Evolutionary conservation across 2,797 vertebrate species (phyloP).

Genomic region (Semotilus atromaculatus): DNA sequence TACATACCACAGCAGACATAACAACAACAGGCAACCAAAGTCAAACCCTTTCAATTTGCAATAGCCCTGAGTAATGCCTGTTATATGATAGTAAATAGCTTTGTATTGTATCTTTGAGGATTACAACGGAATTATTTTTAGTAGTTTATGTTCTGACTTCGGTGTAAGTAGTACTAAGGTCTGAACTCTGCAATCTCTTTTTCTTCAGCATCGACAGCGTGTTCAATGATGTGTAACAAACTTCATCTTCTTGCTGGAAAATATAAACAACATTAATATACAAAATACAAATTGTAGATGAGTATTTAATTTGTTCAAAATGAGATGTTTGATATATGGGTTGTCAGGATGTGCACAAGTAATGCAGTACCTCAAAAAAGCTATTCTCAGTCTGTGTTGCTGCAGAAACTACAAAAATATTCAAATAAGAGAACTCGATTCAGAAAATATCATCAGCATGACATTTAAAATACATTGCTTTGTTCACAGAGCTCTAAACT

Average conservation of each 20-base stretch:
- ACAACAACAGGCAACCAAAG: neutral
- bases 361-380: neutral
- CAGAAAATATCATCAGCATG: neutral
- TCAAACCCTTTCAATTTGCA: neutral
- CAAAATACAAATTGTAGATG: neutral
- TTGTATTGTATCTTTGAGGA: neutral
- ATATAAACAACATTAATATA: neutral
- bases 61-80: neutral
- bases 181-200: conserved; percentile 10
- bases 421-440: neutral
- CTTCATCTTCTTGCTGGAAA: conserved; percentile 32
- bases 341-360: neutral
- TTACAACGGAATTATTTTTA: neutral
- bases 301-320: neutral
- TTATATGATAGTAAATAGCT: neutral
- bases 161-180: conserved; percentile 45
- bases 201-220: conserved; percentile 9
- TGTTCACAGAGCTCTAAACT: neutral
- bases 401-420: neutral
- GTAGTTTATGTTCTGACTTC: neutral
- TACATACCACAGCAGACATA: neutral
- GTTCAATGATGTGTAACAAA: conserved; percentile 47
- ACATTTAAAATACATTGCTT: neutral
- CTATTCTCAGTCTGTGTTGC: conserved; percentile 15
- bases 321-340: neutral